phyloP scores from a whole-genome alignment of 2,797 vertebrate species.

The Mus caroli region DNA sequence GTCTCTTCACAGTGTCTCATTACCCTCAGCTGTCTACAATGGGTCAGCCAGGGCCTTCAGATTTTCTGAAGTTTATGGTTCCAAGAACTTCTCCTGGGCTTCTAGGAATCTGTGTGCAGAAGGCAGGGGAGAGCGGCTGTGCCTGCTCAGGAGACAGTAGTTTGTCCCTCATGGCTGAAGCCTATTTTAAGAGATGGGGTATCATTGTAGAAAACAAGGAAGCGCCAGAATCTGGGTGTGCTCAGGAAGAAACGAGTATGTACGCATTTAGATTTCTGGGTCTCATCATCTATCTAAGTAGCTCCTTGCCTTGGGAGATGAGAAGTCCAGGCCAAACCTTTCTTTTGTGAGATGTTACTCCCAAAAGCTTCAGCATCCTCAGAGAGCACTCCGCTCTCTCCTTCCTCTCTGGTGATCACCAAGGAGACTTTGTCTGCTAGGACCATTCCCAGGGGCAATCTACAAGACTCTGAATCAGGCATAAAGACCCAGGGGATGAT shows the following conservation, averaged over 20 bases:
- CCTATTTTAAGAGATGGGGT: not conserved
- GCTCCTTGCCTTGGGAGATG: not conserved
- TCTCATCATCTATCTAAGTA: not conserved
- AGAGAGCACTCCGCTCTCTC: not conserved
- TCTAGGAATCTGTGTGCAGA: not conserved
- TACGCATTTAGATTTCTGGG: not conserved
- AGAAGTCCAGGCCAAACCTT: not conserved
- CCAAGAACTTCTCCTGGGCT: not conserved
- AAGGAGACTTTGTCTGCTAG: not conserved
- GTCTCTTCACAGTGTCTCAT: not conserved
- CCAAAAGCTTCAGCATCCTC: not conserved
- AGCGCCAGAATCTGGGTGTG: not conserved
- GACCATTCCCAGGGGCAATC: not conserved
- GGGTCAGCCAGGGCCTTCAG: not conserved
- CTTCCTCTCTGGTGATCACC: not conserved
- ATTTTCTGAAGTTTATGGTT: conserved; percentile 7
- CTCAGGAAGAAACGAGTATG: not conserved
- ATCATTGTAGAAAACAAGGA: not conserved
- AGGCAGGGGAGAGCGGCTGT: not conserved
- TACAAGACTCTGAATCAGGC: not conserved
- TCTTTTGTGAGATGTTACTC: not conserved
- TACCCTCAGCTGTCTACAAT: not conserved
- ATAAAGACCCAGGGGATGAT: not conserved
- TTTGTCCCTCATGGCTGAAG: not conserved
- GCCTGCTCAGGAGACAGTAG: not conserved